Conservation (phyloP, 2,888 invertebrate species). For the Pelosia muscerda region DNA sequence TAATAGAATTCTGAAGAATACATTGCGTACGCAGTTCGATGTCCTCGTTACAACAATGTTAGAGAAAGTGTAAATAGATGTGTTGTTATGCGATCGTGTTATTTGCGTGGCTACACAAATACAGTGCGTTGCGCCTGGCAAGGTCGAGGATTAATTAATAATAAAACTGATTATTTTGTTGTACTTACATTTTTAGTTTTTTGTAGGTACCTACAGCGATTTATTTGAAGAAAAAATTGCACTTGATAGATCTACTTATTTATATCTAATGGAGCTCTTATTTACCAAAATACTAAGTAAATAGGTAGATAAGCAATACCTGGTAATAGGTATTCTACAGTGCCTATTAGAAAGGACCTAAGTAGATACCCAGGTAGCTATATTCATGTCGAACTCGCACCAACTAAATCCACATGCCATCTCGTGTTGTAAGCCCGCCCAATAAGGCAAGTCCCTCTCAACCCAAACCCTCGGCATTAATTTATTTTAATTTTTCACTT, state of each 20-base stretch:
- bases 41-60: constrained; percentile 57
- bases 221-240: constrained; percentile 11
- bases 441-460: too few species aligned
- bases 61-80: constrained; percentile 64
- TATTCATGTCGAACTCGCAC: too few species aligned
- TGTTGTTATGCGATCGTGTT: constrained; percentile 52
- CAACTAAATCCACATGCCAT: too few species aligned
- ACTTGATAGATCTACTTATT: constrained; percentile 5
- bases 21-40: constrained; percentile 61
- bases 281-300: background rate
- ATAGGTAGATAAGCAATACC: background rate
- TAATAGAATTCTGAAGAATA: constrained; percentile 46
- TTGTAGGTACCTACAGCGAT: constrained; percentile 17
- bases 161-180: constrained; percentile 34
- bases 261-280: constrained; percentile 8
- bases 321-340: background rate
- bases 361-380: too few species aligned
- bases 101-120: constrained; percentile 38
- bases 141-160: constrained; percentile 54
- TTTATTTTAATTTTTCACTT: too few species aligned
- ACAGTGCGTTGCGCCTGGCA: constrained; percentile 37
- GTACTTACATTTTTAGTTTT: constrained; percentile 19
- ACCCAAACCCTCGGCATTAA: too few species aligned
- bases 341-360: too few species aligned
- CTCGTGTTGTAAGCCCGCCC: too few species aligned